Base-by-base conservation (phyloP, 2,888 invertebrate species). In the Drosophila suboccidentalis region DNA sequence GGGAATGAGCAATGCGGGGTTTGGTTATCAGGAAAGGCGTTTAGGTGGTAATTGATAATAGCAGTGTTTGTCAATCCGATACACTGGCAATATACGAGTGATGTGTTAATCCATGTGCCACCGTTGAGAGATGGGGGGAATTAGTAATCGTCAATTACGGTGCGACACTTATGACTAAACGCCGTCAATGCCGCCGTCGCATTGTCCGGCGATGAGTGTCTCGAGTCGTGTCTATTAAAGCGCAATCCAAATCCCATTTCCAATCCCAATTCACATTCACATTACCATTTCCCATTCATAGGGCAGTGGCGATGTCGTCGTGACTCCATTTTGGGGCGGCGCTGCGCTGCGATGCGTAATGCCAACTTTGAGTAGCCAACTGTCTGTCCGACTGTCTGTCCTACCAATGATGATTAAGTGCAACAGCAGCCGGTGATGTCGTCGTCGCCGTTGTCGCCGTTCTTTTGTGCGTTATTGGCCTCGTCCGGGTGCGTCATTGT, bases 301-400 rank as follows among this genome's bases (percentile, higher is more conserved):
- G 78, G 78, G 66, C 59, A 65, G 51, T 8, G 57, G 3, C 47
- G 62, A 17, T 70, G 34, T 32, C 55, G 80, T 80, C 83, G 84
- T 84, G 84, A 89, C 84, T 84, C 89, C 84, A 70, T 85, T 86
- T 82, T 29, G 78, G 77, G 80, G 38, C 59, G 68, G 65, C 57
- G 86, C 87, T 84, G 65, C 57, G 86, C 87, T 84, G 84, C 84
- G 86, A 83, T 84, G 84, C 84, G 84, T 84, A 84, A 84, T 84
- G 73, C 76, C 85, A 84, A 84, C 73, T 46, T 67, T 79, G 71
- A 70, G 83, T 86, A 88, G 82, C 68, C 60, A 54, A 50, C 51
- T 39, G 59, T 19, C 43, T 32, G 58, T 4, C 44, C 15, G 0
- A 26, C 26, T 26, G 51, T 36, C 26, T 26, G 44, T 53, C 49